Percentiles rank a stretch among this genome's conserved stretches.
phyloP scores from a whole-genome alignment of 2,797 vertebrate species.

The Nyctibius grandis region DNA sequence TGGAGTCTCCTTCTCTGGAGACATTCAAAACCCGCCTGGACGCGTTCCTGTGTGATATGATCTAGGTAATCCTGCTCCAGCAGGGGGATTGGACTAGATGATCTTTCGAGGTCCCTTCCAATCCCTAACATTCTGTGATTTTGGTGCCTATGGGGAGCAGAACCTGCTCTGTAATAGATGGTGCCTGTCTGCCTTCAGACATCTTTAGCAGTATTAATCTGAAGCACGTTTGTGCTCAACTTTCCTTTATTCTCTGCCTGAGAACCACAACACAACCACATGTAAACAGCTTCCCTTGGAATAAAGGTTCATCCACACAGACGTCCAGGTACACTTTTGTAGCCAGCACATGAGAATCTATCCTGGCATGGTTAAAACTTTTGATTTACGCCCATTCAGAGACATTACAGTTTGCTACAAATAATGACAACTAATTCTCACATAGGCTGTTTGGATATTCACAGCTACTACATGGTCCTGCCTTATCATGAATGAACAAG shows the following conservation, averaged over 20 bases:
- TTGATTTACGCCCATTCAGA: background rate
- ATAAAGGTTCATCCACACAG: background rate
- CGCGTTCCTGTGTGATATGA: too few species aligned
- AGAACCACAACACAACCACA: background rate
- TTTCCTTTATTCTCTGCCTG: background rate
- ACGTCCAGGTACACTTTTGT: background rate
- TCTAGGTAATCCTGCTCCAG: too few species aligned
- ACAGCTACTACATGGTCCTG: background rate
- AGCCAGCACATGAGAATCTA: background rate
- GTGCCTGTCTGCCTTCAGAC: background rate
- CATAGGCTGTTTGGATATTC: background rate
- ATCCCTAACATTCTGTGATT: too few species aligned
- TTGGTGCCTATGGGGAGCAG: background rate
- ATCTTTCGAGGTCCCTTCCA: too few species aligned
- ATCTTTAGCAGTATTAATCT: background rate
- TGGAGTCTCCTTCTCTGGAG: too few species aligned
- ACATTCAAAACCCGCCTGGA: too few species aligned
- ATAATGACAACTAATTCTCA: background rate
- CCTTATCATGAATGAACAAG: background rate
- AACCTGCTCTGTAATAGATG: slow-evolving; percentile 9
- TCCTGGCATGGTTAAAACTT: background rate
- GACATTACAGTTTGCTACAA: background rate
- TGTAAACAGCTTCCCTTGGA: background rate
- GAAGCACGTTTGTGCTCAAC: background rate
- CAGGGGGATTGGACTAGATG: too few species aligned